Evolutionary conservation across 2,797 vertebrate genomes (phyloP), one percentile per base, ranked within the genome.

Genomic region (Chloroceryle inda): DNA sequence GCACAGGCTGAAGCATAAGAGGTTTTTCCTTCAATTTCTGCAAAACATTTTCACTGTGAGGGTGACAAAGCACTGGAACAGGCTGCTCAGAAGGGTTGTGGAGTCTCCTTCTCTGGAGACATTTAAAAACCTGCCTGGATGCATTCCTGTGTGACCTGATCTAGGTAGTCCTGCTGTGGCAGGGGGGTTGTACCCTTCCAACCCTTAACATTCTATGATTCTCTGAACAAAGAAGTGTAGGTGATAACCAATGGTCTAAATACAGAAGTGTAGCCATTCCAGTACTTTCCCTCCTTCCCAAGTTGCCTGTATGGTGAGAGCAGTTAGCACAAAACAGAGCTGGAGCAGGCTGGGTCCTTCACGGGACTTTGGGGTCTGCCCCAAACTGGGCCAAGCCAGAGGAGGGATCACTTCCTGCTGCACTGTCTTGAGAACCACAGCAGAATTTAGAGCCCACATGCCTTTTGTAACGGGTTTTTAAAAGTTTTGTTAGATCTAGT

Each of bases 401-500:
- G 23, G 5, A 58, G 18, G 24, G 5, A 50, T 19, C 3, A 2
- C 7, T 56, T 61, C 31, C 42, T 58, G 38, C 15, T 68, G 26
- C 45, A 55, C 44, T 18, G 18, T n/a, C 38, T 23, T 1, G 0
- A 42, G 27, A 66, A 38, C 35, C 15, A 27, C 2, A 17, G 1
- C 29, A 27, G 33, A 45, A n/a, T 79, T 49, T 8, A 0, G 0
- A 52, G 29, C 14, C 47, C 49, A 52, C 22, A 3, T 2, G 20
- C 3, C 24, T 44, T 38, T 33, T 35, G 15, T 11, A 31, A 47
- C 0, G 1, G 17, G 5, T 10, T 64, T 55, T 64, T 31, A 64
- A 21, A 45, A 13, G 7, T 0, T 85, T 42, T 58, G 29, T 21
- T 15, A 42, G 4, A 61, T 22, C 12, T 47, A 6, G 17, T 18